phyloP scores from a whole-genome alignment of 2,797 vertebrate genomes.

The Tokudaia tokunoshimensis region DNA sequence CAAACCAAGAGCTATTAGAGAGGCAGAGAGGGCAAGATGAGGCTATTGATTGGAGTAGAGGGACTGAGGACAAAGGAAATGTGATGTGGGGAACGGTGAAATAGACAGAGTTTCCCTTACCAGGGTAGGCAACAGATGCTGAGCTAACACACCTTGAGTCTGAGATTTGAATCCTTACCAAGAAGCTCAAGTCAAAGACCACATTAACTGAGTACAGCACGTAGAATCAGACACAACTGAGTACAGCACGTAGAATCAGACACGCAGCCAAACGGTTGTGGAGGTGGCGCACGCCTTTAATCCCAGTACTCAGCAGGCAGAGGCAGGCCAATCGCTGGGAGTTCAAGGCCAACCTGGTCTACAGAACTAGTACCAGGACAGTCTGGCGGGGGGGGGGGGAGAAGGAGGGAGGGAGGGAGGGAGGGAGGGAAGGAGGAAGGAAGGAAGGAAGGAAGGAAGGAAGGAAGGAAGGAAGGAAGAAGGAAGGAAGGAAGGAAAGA shows the following conservation, averaged over 20 bases:
- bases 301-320: neutral
- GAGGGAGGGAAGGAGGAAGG: too few species aligned
- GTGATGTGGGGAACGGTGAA: rapidly evolving
- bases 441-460: too few species aligned
- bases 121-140: neutral
- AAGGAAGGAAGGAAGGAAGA: neutral
- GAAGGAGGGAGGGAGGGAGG: rapidly evolving
- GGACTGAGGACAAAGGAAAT: neutral
- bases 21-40: neutral
- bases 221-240: neutral
- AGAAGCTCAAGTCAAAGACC: neutral
- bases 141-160: neutral
- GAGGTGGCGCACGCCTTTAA: neutral
- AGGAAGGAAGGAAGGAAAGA: neutral
- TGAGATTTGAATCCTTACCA: constrained; percentile 28
- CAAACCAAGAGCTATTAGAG: neutral
- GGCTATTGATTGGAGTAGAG: neutral
- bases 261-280: neutral
- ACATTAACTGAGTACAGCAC: neutral
- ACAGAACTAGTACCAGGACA: neutral
- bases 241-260: neutral
- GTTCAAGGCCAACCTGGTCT: neutral
- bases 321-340: neutral
- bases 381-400: rapidly evolving
- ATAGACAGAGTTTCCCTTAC: neutral